Conservation (phyloP, 2,888 invertebrate genomes). For the Catocala fraxini region DNA sequence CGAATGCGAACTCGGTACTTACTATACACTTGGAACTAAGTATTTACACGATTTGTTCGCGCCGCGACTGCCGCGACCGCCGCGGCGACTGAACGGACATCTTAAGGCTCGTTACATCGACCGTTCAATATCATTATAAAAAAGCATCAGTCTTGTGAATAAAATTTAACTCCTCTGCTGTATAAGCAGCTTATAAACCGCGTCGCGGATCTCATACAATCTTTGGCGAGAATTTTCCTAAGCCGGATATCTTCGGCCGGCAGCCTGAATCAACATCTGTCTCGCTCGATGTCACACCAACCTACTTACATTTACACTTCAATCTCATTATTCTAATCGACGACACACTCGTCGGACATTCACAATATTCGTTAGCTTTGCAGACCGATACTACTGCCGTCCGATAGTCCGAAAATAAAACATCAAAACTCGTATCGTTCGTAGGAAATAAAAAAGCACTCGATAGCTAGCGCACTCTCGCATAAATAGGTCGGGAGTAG, state of each 20-base stretch:
- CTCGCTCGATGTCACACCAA: constrained; percentile 48
- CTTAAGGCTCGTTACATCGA: constrained; percentile 56
- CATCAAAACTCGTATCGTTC: constrained; percentile 7
- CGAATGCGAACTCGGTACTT: constrained; percentile 42
- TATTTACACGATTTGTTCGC: constrained; percentile 76
- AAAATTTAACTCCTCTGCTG: constrained; percentile 69
- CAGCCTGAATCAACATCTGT: constrained; percentile 73
- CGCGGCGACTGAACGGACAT: constrained; percentile 49
- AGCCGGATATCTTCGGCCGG: constrained; percentile 49
- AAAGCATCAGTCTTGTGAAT: constrained; percentile 84
- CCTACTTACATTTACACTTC: constrained; percentile 12
- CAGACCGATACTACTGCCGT: too few relatives aligned
- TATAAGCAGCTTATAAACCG: constrained; percentile 60
- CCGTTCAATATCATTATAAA: constrained; percentile 78
- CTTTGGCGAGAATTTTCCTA: constrained; percentile 77
- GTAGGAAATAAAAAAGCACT: neutral
- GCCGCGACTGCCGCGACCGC: constrained; percentile 31
- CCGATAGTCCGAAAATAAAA: neutral
- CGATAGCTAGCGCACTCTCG: neutral
- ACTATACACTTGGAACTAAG: constrained; percentile 71
- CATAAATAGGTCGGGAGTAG: neutral
- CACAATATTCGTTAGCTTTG: neutral
- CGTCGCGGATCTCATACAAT: constrained; percentile 65
- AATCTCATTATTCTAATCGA: constrained; percentile 9
- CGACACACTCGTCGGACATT: constrained; percentile 5